Conservation (phyloP, 2,113 vertebrate genomes). For the Grammomys surdaster region DNA sequence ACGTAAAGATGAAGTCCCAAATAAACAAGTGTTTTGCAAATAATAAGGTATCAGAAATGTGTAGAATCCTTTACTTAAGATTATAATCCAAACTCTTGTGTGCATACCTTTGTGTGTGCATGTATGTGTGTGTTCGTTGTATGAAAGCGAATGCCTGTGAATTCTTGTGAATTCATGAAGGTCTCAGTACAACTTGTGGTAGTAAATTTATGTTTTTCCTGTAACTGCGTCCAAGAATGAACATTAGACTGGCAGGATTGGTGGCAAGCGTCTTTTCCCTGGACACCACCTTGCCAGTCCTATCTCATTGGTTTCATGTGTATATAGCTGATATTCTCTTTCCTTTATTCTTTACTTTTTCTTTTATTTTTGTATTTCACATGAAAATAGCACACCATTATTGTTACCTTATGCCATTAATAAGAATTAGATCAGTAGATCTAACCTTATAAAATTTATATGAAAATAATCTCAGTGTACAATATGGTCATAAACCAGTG, state of each 20-base stretch:
- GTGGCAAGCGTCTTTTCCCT: neutral
- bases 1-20: neutral
- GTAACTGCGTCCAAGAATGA: neutral
- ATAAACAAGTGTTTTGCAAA: neutral
- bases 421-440: neutral
- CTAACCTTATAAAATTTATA: neutral
- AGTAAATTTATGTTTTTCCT: neutral
- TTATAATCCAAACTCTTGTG: neutral
- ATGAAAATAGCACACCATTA: neutral
- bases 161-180: neutral
- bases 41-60: slow-evolving; percentile 7
- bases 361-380: neutral
- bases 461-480: neutral
- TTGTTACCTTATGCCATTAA: neutral
- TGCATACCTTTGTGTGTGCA: fast-evolving
- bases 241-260: neutral
- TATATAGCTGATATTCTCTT: neutral
- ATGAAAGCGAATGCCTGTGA: neutral
- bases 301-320: neutral
- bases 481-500: neutral
- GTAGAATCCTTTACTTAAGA: neutral
- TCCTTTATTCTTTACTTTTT: neutral
- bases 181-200: neutral
- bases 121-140: neutral
- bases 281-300: too few species aligned